Percentiles rank a stretch among this genome's conserved stretches.
Evolutionary conservation across 2,888 invertebrate species (phyloP).

Genomic region (Catocala sponsa): DNA sequence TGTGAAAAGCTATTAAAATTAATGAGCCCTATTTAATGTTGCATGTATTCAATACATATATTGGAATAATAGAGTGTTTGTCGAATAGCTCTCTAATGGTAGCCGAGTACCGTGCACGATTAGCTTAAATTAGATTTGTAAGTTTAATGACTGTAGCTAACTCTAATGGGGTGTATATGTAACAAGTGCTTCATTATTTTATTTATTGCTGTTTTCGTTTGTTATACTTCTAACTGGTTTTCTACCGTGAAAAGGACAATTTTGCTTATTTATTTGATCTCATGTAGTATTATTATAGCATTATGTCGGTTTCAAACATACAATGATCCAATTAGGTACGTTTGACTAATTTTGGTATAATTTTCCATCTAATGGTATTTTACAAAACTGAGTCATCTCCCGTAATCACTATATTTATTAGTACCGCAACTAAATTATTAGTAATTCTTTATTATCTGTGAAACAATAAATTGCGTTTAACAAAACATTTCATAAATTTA

Average conservation of each 20-base stretch:
- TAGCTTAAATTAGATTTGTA: slow-evolving; percentile 46
- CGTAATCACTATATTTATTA: too few relatives aligned
- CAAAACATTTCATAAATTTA: too few relatives aligned
- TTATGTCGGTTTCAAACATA: too few relatives aligned
- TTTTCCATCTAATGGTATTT: too few relatives aligned
- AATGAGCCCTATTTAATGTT: slow-evolving; percentile 14
- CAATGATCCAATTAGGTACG: too few relatives aligned
- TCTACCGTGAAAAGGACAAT: not conserved
- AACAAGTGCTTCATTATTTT: slow-evolving; percentile 25
- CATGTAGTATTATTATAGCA: too few relatives aligned
- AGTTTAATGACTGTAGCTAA: slow-evolving; percentile 46
- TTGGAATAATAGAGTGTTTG: slow-evolving; percentile 31
- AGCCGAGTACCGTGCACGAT: slow-evolving; percentile 25
- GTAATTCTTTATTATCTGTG: too few relatives aligned
- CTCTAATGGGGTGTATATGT: slow-evolving; percentile 36
- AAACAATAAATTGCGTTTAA: too few relatives aligned
- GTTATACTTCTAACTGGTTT: slow-evolving; percentile 5
- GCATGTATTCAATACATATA: slow-evolving; percentile 21
- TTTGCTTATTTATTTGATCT: too few relatives aligned
- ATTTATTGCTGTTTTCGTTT: slow-evolving; percentile 16
- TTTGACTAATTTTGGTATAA: too few relatives aligned
- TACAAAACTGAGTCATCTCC: too few relatives aligned
- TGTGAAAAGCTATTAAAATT: not conserved
- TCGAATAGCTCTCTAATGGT: slow-evolving; percentile 32
- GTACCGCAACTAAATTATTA: too few relatives aligned